phyloP scores from a whole-genome alignment of 2,888 invertebrate genomes.

The Leptarthrus brevirostris region DNA sequence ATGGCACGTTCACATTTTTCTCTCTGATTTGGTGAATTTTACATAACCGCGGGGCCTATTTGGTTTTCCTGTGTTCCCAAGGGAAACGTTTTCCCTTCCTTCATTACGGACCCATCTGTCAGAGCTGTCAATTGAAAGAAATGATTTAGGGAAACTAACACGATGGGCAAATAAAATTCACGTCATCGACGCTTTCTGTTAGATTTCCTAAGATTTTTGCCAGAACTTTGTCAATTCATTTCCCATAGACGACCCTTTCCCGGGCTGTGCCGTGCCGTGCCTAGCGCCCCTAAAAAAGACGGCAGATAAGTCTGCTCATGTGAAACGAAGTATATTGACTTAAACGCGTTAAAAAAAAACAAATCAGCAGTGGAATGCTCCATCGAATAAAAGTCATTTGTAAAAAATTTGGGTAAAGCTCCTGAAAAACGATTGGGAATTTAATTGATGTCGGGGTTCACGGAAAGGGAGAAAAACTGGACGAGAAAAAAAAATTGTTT shows the following conservation, averaged over 20 bases:
- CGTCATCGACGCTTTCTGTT: background rate
- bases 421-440: constrained; percentile 21
- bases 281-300: background rate
- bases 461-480: background rate
- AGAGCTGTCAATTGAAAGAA: constrained; percentile 35
- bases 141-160: constrained; percentile 35
- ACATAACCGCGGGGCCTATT: background rate
- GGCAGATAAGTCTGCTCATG: constrained; percentile 14
- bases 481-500: too few species aligned
- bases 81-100: constrained; percentile 6
- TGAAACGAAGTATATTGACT: constrained; percentile 30
- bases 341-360: constrained; percentile 13
- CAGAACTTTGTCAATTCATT: constrained; percentile 30
- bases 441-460: constrained; percentile 17
- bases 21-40: constrained; percentile 18
- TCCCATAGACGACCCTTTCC: constrained; percentile 11
- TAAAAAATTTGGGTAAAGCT: background rate
- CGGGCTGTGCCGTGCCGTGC: background rate
- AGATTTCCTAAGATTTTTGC: constrained; percentile 3
- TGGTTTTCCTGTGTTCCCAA: background rate
- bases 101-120: constrained; percentile 18
- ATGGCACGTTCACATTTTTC: constrained; percentile 28
- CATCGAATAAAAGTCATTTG: background rate
- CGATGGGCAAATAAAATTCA: constrained; percentile 18
- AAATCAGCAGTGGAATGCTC: constrained; percentile 18